Evolutionary conservation across 2,797 vertebrate species (phyloP), one percentile per base, ranked within the genome.

Genomic region (Eospalax fontanierii): DNA sequence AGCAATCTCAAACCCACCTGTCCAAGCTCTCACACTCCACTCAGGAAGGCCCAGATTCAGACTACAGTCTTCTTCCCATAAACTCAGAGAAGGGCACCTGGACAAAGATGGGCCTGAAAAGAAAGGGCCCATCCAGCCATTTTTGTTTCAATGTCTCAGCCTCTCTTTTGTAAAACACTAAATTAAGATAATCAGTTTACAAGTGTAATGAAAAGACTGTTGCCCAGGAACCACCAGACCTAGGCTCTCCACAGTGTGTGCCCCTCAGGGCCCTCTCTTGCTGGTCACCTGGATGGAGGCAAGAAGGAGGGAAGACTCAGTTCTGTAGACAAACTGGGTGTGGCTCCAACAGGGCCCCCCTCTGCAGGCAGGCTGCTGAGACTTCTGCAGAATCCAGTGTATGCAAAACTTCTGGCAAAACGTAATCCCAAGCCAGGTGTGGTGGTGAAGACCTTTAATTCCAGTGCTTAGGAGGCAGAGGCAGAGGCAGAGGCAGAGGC

Each of bases 241-340:
- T 86, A 57, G 54, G 33, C n/a, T 6, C 2, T 78, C 40, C 9
- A 12, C 19, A 11, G 50, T 65, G 30, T 35, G 26, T 30, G 30
- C 57, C 33, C 24, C 38, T 19, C 6, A 14, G 21, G 6, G 38
- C 38, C 70, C 11, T 6, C 54, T 24, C 26, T 11, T 12, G 15
- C 63, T 28, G 50, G 50, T 26, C 26, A 46, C 33, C 22, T 85
- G 65, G 22, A 33, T 30, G 16, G 54, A 74, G 19, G 3, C 19
- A 7, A 26, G 30, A 10, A 9, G 4, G 0, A 1, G 18, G 14
- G n/a, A 35, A 6, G 26, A 59, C 73, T 70, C 4, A 3, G 35
- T 2, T 50, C 65, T 30, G 9, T 19, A n/a, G 28, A 30, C 2
- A 57, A 78, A n/a, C 57, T 15, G 26, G 21, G 10, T 1, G 35